Percentiles rank a stretch among this genome's conserved stretches.
phyloP scores from a whole-genome alignment of 2,888 invertebrate species.

The Megastigmus dorsalis region DNA sequence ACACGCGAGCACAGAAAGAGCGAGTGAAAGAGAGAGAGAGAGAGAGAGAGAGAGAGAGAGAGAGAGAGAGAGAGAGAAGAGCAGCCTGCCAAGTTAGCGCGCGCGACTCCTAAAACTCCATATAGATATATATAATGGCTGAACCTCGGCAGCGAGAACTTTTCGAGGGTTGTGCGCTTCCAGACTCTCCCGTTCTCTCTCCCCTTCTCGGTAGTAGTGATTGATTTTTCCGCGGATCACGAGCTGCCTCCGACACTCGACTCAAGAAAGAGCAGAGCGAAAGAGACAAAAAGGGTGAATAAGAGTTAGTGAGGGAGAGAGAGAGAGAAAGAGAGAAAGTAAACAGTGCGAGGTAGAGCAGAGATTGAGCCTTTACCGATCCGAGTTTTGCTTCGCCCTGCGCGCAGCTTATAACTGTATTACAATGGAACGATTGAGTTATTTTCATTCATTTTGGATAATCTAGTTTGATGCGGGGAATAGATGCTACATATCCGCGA shows the following conservation, averaged over 20 bases:
- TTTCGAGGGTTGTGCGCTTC: constrained; percentile 12
- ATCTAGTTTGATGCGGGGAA: too few species aligned
- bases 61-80: background rate
- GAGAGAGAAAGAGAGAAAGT: too few species aligned
- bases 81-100: background rate
- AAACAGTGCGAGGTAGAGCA: too few species aligned
- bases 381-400: too few species aligned
- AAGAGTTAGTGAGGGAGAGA: too few species aligned
- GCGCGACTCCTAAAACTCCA: background rate
- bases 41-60: background rate
- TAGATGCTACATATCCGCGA: too few species aligned
- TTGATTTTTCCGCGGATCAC: constrained; percentile 34
- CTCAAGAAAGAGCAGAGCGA: too few species aligned
- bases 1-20: background rate
- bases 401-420: too few species aligned
- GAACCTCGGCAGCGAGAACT: constrained; percentile 3
- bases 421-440: background rate
- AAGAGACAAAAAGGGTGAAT: background rate
- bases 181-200: background rate
- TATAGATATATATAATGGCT: background rate
- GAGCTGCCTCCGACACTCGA: constrained; percentile 18
- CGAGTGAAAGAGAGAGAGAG: background rate
- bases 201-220: too few species aligned
- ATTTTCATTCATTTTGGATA: too few species aligned
- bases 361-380: too few species aligned